Percentiles rank a stretch among this genome's conserved stretches.
Conservation (phyloP, 1,140 invertebrate species). For the Idris sp. region DNA sequence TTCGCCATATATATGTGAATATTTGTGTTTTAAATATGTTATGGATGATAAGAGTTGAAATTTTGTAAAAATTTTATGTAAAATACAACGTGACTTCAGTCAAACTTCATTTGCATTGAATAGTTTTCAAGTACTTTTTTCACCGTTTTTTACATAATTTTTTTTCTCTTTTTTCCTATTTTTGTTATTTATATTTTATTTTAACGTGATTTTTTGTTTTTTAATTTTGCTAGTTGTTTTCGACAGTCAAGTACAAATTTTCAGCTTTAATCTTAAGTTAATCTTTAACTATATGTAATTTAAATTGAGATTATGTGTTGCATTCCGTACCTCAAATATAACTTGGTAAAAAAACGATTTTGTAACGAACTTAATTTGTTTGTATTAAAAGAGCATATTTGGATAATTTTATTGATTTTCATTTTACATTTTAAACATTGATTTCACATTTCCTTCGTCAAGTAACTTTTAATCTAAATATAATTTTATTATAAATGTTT, state of each 20-base stretch:
- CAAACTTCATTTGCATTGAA: conserved; percentile 53
- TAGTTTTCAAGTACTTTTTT: conserved; percentile 43
- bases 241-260: conserved; percentile 35
- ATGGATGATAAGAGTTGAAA: conserved; percentile 60
- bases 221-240: too few species aligned
- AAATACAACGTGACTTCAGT: conserved; percentile 59
- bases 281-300: conserved; percentile 32
- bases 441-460: too few species aligned
- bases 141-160: too few species aligned
- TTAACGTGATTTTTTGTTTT: background rate
- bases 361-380: conserved; percentile 53
- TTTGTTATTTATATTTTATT: background rate
- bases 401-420: conserved; percentile 32
- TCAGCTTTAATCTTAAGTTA: conserved; percentile 51
- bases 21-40: conserved; percentile 60
- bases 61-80: conserved; percentile 61
- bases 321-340: conserved; percentile 46
- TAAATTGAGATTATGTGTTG: conserved; percentile 53
- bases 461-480: too few species aligned
- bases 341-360: conserved; percentile 39
- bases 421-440: too few species aligned
- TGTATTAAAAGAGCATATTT: conserved; percentile 51
- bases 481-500: too few species aligned
- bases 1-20: conserved; percentile 58
- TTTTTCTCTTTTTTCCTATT: conserved; percentile 3